phyloP scores from a whole-genome alignment of 2,888 invertebrate genomes.

The Chrysomela aeneicollis region DNA sequence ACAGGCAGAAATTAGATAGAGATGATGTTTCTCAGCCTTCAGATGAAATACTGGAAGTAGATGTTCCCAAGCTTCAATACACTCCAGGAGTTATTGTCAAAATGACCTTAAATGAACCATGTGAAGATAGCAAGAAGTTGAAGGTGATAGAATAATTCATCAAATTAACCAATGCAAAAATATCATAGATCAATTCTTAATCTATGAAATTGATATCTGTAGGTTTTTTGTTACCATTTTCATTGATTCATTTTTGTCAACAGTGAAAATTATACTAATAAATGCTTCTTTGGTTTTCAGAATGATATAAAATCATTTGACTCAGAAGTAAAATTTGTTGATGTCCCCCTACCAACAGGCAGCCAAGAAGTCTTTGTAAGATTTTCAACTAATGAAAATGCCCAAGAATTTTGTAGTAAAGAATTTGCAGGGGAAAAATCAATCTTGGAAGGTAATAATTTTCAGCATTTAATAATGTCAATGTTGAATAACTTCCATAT shows the following conservation, averaged over 20 bases:
- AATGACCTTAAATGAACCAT: constrained; percentile 72
- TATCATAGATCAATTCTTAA: no score
- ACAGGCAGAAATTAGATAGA: constrained; percentile 41
- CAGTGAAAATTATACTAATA: no score
- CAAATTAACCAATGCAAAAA: no score
- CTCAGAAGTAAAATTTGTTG: constrained; percentile 78
- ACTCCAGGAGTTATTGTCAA: constrained; percentile 75
- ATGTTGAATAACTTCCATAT: no score
- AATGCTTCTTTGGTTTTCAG: constrained; percentile 59
- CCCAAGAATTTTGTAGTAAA: constrained; percentile 57
- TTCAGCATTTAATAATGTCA: no score
- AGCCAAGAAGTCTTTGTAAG: constrained; percentile 73
- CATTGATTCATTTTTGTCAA: no score
- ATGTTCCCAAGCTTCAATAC: constrained; percentile 60
- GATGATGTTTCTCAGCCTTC: constrained; percentile 44
- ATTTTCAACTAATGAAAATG: constrained; percentile 65
- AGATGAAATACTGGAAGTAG: constrained; percentile 29
- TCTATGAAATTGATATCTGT: no score
- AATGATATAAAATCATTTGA: constrained; percentile 68
- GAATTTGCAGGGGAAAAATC: constrained; percentile 31
- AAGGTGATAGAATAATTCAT: no score
- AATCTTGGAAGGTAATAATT: constrained; percentile 33
- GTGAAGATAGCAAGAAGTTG: constrained; percentile 70
- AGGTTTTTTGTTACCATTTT: constrained; percentile 6
- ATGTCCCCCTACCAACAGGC: constrained; percentile 72